Base-by-base conservation (phyloP, 2,888 invertebrate species). In the Nemotelus pantherinus region DNA sequence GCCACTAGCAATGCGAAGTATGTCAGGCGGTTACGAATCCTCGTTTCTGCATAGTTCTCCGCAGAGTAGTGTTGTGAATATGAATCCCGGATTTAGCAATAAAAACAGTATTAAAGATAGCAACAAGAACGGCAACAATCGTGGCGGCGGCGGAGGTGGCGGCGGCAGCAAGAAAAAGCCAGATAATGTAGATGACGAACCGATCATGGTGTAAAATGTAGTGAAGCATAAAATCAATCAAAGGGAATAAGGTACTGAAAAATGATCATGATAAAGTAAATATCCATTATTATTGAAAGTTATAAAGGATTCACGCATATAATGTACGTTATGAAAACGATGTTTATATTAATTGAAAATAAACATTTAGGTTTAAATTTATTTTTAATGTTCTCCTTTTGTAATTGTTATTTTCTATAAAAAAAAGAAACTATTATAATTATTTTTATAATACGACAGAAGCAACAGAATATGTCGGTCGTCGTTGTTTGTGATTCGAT, bases 141-240 rank as follows among this genome's bases (percentile, higher is more conserved):
- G 81, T 63, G 77, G 71, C 1, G 50, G 4, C 4, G 50, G 63
- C 5, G 55, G 81, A 58, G 77, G 71, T 2, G 41, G 41, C 10
- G 48, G 60, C 47, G 60, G 63, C 65, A 25, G 25, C 25, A 82
- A 81, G 65, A 81, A 82, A 78, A 82, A 82, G 70, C 81, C 81
- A 78, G 82, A 80, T 57, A 82, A 81, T 80, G 79, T 83, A 63
- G 83, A 83, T 78, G 83, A 83, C 77, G 83, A 83, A 77, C 83
- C 83, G 68, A 83, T 83, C 76, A 83, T 83, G 83, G 83, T 83
- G 71, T 83, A 74, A 45, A 74, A 50, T 74, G 58, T 39, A 4
- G 44, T 43, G 63, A 67, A 48, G 25, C 48, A 63, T 43, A 63
- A 9, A 63, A 63, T 43, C 5, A 55, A 48, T 5, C 7, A 58